A percentile compares a stretch with the other conserved stretches of the same genome.
These are phyloP conservation scores for Sebastes vulpes DNA, from an alignment of 2,797 vertebrate species.

Conservation along the genomic window DNA sequence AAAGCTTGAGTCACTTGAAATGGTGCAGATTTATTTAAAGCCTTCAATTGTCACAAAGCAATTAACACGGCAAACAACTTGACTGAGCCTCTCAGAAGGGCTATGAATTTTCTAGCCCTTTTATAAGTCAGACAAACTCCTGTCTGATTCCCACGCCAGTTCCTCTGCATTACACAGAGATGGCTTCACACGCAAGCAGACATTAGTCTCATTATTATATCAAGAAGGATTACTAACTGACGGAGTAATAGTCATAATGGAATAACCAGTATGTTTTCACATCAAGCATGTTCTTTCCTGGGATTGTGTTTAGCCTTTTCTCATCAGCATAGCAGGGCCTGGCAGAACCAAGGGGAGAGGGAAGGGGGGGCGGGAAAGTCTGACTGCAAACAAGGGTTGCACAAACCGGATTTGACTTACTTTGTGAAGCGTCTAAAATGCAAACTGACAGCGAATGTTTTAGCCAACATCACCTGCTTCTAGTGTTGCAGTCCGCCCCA, in stretches of 20 bases:
- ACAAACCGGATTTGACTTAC: conserved; percentile 82
- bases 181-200: conserved; percentile 38
- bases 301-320: conserved; percentile 46
- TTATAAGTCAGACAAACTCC: conserved; percentile 20
- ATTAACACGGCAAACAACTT: conserved; percentile 58
- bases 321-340: conserved; percentile 29
- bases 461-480: conserved; percentile 82
- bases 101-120: conserved; percentile 11
- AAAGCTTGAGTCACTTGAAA: conserved; percentile 38
- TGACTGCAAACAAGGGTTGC: conserved; percentile 57
- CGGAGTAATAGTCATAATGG: conserved; percentile 31
- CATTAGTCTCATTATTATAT: conserved; percentile 54
- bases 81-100: conserved; percentile 13
- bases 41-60: conserved; percentile 53
- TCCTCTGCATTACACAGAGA: conserved; percentile 5
- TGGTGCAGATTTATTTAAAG: conserved; percentile 52
- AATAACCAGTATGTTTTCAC: conserved; percentile 62
- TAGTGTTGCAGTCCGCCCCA: conserved; percentile 57
- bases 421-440: conserved; percentile 82
- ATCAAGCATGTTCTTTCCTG: conserved; percentile 61
- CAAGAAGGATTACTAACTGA: conserved; percentile 48
- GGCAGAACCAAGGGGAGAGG: conserved; percentile 26
- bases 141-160: conserved; percentile 47
- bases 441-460: conserved; percentile 81
- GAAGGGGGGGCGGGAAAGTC: conserved; percentile 40